These are phyloP conservation scores for Iphiclides podalirius DNA, from an alignment of 2,888 invertebrate genomes.

Conservation along the genomic window DNA sequence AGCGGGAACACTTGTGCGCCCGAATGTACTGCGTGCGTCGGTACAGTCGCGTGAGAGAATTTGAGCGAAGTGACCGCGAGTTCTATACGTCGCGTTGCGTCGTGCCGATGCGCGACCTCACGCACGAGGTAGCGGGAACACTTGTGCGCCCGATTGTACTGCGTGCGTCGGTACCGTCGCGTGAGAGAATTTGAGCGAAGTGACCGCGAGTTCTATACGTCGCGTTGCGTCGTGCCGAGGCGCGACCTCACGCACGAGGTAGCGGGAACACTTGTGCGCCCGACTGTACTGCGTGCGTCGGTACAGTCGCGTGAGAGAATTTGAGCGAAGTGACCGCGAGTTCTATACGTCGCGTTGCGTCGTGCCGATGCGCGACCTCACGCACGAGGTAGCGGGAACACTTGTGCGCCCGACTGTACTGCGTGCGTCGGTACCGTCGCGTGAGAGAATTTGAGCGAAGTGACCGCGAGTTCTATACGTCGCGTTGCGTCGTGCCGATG, in stretches of 20 bases:
- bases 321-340: constrained; percentile 68
- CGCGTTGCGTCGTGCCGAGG: constrained; percentile 85
- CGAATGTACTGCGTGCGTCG: too few relatives aligned
- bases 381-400: constrained; percentile 71
- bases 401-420: too few relatives aligned
- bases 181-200: constrained; percentile 47
- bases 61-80: constrained; percentile 68
- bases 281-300: too few relatives aligned
- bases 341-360: constrained; percentile 84
- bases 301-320: too few relatives aligned
- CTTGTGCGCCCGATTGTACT: too few relatives aligned
- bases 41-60: too few relatives aligned
- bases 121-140: constrained; percentile 71
- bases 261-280: constrained; percentile 11
- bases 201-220: constrained; percentile 67
- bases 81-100: constrained; percentile 84
- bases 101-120: constrained; percentile 82
- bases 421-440: too few relatives aligned
- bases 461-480: constrained; percentile 67
- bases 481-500: constrained; percentile 77
- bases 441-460: constrained; percentile 47
- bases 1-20: constrained; percentile 11
- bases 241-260: constrained; percentile 82
- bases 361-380: constrained; percentile 82
- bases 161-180: too few relatives aligned